These are phyloP conservation scores for Periphyllus acericola DNA, from an alignment of 2,888 invertebrate species.

Conservation along the genomic window DNA sequence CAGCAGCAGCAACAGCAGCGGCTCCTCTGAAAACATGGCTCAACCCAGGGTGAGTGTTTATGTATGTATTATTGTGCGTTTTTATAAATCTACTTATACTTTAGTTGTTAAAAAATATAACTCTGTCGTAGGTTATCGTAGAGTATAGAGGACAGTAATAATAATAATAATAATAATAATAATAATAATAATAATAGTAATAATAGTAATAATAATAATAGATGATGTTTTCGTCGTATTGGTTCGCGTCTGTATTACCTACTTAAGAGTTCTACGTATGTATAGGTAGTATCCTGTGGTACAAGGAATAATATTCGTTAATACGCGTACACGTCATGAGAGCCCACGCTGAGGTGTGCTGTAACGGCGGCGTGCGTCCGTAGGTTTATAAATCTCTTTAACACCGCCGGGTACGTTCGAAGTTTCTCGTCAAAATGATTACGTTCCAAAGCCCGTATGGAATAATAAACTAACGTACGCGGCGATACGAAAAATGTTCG, in stretches of 20 bases:
- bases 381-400: neutral
- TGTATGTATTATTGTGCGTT: slow-evolving; percentile 47
- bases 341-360: neutral
- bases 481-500: neutral
- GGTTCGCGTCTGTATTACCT: neutral
- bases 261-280: too few species aligned
- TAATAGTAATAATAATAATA: neutral
- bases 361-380: neutral
- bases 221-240: neutral
- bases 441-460: neutral
- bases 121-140: too few species aligned
- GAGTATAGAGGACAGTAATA: too few species aligned
- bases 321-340: too few species aligned
- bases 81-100: slow-evolving; percentile 15
- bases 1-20: slow-evolving; percentile 14
- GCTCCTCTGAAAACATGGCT: slow-evolving; percentile 72
- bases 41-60: slow-evolving; percentile 83
- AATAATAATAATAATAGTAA: neutral
- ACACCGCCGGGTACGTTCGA: neutral
- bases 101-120: too few species aligned
- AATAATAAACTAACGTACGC: too few species aligned
- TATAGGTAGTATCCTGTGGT: too few species aligned
- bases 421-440: neutral
- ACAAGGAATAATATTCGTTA: too few species aligned
- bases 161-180: neutral